phyloP scores from a whole-genome alignment of 2,113 vertebrate species.

The Suricata suricatta region DNA sequence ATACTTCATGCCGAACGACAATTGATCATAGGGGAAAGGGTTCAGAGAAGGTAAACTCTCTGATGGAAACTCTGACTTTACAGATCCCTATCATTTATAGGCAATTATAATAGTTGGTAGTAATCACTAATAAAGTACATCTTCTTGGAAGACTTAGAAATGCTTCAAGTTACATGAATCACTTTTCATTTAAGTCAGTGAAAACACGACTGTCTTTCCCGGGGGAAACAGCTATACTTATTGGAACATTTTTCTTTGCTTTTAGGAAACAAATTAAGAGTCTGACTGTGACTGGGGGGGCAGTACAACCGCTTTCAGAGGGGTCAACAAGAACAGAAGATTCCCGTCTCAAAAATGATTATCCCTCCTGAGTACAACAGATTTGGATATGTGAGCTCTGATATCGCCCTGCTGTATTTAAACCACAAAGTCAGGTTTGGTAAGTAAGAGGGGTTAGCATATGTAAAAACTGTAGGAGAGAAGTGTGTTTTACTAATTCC shows the following conservation, averaged over 20 bases:
- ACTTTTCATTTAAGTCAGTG: not conserved
- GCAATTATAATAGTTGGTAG: not conserved
- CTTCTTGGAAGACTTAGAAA: not conserved
- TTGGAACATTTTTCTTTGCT: not conserved
- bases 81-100: not conserved
- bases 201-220: not conserved
- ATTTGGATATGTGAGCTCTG: not conserved
- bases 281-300: not conserved
- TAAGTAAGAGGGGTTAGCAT: constrained; percentile 1
- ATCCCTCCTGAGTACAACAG: not conserved
- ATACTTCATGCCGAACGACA: not conserved
- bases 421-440: constrained; percentile 34
- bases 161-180: not conserved
- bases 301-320: not conserved
- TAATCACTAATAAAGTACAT: not conserved
- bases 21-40: not conserved
- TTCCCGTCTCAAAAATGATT: constrained; percentile 2
- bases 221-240: not conserved
- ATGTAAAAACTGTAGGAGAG: not conserved
- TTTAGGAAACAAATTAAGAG: not conserved
- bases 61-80: not conserved
- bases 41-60: not conserved
- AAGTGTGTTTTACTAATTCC: not conserved
- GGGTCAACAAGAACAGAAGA: not conserved
- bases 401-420: not conserved